Percentiles rank a stretch among this genome's conserved stretches.
These are phyloP conservation scores for Chlorops oryzae DNA, from an alignment of 1,140 invertebrate genomes.

Conservation along the genomic window DNA sequence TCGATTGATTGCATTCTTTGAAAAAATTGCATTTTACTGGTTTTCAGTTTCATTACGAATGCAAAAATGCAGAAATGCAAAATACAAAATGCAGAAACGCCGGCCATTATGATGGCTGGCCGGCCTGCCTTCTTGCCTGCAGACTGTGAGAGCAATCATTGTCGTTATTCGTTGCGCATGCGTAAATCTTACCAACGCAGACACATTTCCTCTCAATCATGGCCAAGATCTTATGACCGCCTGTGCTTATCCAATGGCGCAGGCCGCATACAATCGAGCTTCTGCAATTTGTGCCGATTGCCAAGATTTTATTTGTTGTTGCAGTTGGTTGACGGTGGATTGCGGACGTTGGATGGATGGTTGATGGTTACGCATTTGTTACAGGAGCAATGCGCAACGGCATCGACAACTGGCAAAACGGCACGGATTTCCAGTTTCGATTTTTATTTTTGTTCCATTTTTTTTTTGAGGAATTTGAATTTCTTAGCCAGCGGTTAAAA, in stretches of 20 bases:
- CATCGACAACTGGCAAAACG: too few relatives aligned
- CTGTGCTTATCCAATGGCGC: background rate
- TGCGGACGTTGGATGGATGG: too few relatives aligned
- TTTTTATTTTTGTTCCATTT: too few relatives aligned
- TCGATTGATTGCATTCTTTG: conserved; percentile 1
- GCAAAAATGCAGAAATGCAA: conserved; percentile 45
- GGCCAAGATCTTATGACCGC: background rate
- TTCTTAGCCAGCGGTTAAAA: too few relatives aligned
- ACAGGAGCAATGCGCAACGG: too few relatives aligned
- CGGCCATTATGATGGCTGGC: conserved; percentile 34
- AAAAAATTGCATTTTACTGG: conserved; percentile 43
- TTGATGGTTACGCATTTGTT: too few relatives aligned
- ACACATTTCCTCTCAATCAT: background rate
- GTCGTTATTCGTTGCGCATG: background rate
- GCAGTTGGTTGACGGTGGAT: too few relatives aligned
- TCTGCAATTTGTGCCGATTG: too few relatives aligned
- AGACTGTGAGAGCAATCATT: background rate
- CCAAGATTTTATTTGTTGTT: too few relatives aligned
- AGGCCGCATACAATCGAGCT: too few relatives aligned
- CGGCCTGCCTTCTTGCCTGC: conserved; percentile 3
- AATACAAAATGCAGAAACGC: conserved; percentile 8
- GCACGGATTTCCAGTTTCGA: too few relatives aligned
- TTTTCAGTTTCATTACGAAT: conserved; percentile 45
- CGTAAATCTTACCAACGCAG: background rate
- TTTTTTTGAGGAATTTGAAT: too few relatives aligned